Percentiles rank a stretch among this genome's conserved stretches.
These are phyloP conservation scores for Trichonephila inaurata DNA, from an alignment of 1,140 invertebrate genomes.

Conservation along the genomic window DNA sequence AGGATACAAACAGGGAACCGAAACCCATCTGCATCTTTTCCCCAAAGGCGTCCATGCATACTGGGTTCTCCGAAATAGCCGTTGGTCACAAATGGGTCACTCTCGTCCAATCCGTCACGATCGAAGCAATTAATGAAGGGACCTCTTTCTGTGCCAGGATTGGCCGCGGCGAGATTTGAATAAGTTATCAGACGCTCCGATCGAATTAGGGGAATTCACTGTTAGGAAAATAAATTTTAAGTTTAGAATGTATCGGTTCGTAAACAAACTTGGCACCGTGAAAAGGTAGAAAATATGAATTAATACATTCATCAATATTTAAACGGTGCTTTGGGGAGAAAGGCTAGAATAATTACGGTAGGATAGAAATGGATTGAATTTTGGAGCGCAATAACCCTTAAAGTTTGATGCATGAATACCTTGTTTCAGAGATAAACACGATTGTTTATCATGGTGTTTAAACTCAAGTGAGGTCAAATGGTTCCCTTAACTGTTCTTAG, in stretches of 20 bases:
- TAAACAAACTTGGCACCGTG: background rate
- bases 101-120: background rate
- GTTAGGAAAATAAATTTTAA: background rate
- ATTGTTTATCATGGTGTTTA: background rate
- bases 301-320: conserved; percentile 11
- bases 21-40: background rate
- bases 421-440: background rate
- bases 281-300: background rate
- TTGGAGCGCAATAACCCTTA: background rate
- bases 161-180: background rate
- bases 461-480: no score
- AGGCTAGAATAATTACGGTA: background rate
- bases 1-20: background rate
- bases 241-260: background rate
- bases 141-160: background rate
- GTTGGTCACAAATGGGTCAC: background rate
- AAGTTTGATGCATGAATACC: background rate
- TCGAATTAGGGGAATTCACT: background rate
- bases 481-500: no score
- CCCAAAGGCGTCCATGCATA: background rate
- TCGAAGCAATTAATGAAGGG: background rate
- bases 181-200: background rate
- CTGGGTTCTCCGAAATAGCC: background rate
- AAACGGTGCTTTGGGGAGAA: background rate
- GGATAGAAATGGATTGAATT: background rate